Conservation (phyloP, 2,888 invertebrate species). For the Heliconius erato region DNA sequence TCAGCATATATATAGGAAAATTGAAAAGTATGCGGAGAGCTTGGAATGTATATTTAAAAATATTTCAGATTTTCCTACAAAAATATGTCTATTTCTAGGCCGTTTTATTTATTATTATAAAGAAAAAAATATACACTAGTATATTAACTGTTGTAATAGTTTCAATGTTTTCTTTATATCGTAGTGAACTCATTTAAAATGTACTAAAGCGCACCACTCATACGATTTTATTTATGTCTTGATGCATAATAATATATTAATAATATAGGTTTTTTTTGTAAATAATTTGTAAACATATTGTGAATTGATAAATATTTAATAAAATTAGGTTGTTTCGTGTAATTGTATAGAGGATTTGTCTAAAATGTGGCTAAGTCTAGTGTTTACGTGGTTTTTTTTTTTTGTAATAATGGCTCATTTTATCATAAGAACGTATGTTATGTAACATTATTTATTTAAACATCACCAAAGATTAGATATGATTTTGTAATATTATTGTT, state of each 20-base stretch:
- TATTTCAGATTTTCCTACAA: not conserved
- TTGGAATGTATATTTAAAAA: too few relatives aligned
- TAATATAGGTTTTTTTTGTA: not conserved
- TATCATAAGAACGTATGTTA: not conserved
- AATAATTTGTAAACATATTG: conserved; percentile 15
- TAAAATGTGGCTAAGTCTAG: not conserved
- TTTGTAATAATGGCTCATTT: not conserved
- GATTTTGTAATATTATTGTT: conserved; percentile 5
- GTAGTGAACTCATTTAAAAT: not conserved
- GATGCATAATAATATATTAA: not conserved
- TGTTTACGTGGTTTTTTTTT: not conserved
- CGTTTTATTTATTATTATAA: not conserved
- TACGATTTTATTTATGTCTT: not conserved
- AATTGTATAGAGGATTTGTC: not conserved
- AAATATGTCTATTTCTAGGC: conserved; percentile 3
- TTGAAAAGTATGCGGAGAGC: too few relatives aligned
- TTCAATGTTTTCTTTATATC: conserved; percentile 13
- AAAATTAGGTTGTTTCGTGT: conserved; percentile 7
- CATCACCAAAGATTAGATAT: conserved; percentile 19
- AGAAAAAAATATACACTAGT: not conserved
- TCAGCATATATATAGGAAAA: too few relatives aligned
- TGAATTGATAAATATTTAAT: conserved; percentile 1
- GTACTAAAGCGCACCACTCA: not conserved
- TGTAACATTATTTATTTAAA: conserved; percentile 1
- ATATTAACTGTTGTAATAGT: conserved; percentile 23